Evolutionary conservation across 2,113 vertebrate species (phyloP).

Genomic region (Stercorarius parasiticus): DNA sequence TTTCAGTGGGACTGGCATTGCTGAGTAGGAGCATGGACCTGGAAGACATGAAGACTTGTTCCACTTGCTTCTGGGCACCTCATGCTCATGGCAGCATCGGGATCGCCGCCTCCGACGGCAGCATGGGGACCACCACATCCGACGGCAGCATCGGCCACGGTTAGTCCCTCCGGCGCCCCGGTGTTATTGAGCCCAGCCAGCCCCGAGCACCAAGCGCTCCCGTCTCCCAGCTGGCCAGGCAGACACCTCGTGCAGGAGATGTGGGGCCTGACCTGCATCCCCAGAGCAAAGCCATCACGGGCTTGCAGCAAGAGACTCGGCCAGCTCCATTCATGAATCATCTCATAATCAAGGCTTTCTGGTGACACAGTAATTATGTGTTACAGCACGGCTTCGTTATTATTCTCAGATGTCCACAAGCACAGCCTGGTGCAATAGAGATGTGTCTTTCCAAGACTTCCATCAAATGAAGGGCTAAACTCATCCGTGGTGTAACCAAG

Average conservation of each 20-base stretch:
- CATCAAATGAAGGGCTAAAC: not conserved
- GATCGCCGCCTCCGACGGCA: rapidly evolving
- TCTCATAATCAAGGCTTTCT: not conserved
- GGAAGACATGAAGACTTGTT: not conserved
- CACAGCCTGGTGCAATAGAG: not conserved
- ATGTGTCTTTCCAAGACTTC: not conserved
- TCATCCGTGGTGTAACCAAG: not conserved
- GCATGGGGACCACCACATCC: rapidly evolving
- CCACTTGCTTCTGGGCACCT: not conserved
- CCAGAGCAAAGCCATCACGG: not conserved
- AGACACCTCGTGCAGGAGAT: not conserved
- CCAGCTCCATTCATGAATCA: not conserved
- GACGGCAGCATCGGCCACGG: rapidly evolving
- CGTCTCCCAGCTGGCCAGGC: rapidly evolving
- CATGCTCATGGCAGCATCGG: rapidly evolving
- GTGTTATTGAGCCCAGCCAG: not conserved
- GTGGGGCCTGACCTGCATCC: not conserved
- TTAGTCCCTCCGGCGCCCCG: rapidly evolving
- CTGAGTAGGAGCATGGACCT: not conserved
- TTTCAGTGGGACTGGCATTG: not conserved
- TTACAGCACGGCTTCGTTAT: not conserved
- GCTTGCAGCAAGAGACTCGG: not conserved
- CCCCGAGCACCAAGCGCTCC: no score
- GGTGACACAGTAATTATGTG: not conserved
- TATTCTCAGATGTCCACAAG: not conserved